A percentile compares a stretch with the other conserved stretches of the same genome.
These are phyloP conservation scores for Amiota minor DNA, from an alignment of 2,888 invertebrate genomes.

Conservation along the genomic window DNA sequence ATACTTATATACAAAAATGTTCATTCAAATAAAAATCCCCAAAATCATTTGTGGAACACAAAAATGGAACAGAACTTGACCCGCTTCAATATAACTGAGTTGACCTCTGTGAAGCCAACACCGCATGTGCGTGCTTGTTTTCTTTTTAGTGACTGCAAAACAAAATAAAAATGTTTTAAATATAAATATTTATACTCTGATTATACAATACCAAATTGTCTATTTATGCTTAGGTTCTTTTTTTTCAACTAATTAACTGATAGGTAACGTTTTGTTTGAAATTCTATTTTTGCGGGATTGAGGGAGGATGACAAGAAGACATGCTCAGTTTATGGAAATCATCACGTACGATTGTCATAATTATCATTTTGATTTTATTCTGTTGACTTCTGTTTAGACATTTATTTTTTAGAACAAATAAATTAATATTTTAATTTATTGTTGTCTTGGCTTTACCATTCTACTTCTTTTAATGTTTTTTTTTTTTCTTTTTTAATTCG, in stretches of 20 bases:
- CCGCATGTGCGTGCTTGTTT: constrained; percentile 45
- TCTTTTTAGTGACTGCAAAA: constrained; percentile 42
- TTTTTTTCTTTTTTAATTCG: neutral
- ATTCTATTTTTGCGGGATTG: constrained; percentile 13
- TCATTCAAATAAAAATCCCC: neutral
- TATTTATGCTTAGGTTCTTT: neutral
- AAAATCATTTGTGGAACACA: neutral
- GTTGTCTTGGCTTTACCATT: neutral
- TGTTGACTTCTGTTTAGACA: constrained; percentile 49
- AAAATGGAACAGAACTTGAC: constrained; percentile 63
- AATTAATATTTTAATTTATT: constrained; percentile 26
- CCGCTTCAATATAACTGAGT: constrained; percentile 55
- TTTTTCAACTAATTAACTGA: constrained; percentile 12
- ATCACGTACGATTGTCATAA: constrained; percentile 72
- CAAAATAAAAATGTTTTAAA: constrained; percentile 51
- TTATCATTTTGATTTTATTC: constrained; percentile 68
- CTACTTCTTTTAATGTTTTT: constrained; percentile 20
- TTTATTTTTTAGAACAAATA: constrained; percentile 28
- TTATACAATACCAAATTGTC: constrained; percentile 11
- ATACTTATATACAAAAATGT: neutral
- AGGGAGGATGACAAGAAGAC: constrained; percentile 5
- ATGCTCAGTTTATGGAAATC: constrained; percentile 60
- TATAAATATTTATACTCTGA: constrained; percentile 53
- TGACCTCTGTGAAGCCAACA: constrained; percentile 52
- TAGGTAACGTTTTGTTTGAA: constrained; percentile 44